Base-by-base conservation (phyloP, 2,113 vertebrate genomes). In the Sorex fumeus region DNA sequence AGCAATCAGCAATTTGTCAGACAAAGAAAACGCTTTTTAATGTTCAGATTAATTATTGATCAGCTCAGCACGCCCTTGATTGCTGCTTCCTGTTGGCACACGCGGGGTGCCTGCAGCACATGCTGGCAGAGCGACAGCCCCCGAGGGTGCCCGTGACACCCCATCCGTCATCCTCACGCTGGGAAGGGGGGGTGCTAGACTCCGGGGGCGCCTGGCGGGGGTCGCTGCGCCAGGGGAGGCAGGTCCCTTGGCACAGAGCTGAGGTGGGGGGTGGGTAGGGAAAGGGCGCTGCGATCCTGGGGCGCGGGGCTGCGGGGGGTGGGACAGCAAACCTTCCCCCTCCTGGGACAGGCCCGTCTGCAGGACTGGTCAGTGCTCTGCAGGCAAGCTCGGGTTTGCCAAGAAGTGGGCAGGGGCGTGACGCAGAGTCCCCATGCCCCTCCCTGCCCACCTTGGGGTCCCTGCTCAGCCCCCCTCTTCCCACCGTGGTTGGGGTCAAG, bases 21-120 rank as follows among this genome's bases (percentile, higher is more conserved):
- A 76, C 84, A 85, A 96, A 97, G 94, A 97, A 96, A 96, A 96
- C 97, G 57, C 21, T 60, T 97, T 97, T 96, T 97, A 96, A 97
- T 94, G 95, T 96, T 97, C 95, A 96, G 95, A 98, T 98, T 97
- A 98, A 98, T 98, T 97, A 97, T 95, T 97, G 97, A 98, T 98
- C 97, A 97, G 92, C 94, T 28, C 79, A 60, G 89, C 21, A 15
- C 11, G 7, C 75, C 60, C 87, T 93, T 21, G 57, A 70, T 96
- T 64, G 84, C 95, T 97, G 94, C 96, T 94, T 97, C 94, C 53
- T 21, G 10, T 30, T 23, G 43, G 90, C 36, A 23, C 57, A 60
- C 77, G 88, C 71, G 71, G 97, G 97, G 96, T 88, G 96, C 96
- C 95, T 1, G 21, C 40, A 86, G 91, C 45, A 84, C 47, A 96